Conservation (phyloP, 2,113 vertebrate species). For the Calypte anna region DNA sequence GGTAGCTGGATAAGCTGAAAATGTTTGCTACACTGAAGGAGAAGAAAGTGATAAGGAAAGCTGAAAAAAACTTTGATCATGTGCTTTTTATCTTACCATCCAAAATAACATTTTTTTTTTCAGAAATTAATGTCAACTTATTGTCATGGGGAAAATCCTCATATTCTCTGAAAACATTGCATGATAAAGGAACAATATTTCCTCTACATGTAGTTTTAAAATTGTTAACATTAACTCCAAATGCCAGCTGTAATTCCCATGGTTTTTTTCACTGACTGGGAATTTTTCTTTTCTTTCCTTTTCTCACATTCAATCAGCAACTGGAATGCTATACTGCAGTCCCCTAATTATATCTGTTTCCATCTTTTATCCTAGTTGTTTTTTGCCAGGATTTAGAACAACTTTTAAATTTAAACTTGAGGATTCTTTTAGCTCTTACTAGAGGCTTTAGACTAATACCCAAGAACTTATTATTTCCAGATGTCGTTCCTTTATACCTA, state of each 20-base stretch:
- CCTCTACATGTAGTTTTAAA: background rate
- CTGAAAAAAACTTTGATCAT: background rate
- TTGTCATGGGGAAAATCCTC: background rate
- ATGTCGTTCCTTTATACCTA: background rate
- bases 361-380: background rate
- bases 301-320: background rate
- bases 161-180: background rate
- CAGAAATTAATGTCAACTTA: background rate
- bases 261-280: background rate
- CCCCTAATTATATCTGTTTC: background rate
- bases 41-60: background rate
- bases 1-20: background rate
- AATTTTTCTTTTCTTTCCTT: background rate
- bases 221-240: background rate
- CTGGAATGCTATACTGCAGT: background rate
- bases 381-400: background rate
- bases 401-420: background rate
- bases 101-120: background rate
- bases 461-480: constrained; percentile 32
- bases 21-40: background rate
- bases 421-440: background rate
- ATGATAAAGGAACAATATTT: background rate
- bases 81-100: background rate
- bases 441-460: background rate
- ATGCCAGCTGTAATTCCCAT: background rate